These are phyloP conservation scores for Mnemiopsis leidyi DNA, from an alignment of 37 sponge, comb jelly and placozoan species.

Conservation along the genomic window DNA sequence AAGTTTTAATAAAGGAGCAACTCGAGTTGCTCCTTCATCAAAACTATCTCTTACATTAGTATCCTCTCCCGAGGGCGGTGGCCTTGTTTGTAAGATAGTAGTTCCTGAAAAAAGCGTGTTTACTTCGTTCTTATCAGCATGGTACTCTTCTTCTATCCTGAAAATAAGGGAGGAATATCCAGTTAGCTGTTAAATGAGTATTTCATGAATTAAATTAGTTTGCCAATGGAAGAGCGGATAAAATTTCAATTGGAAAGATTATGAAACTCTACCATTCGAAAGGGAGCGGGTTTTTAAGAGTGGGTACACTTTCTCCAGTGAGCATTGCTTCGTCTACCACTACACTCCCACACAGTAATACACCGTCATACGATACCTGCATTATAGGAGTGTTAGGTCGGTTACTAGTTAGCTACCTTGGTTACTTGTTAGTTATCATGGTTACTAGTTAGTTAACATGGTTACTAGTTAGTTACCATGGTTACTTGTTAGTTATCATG, in stretches of 20 bases:
- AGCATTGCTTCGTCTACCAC: constrained; percentile 1
- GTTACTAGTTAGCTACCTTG: too few species aligned
- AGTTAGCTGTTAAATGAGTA: too few species aligned
- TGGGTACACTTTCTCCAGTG: constrained; percentile 2
- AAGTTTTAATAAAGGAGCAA: too few species aligned
- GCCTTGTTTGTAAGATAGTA: not conserved
- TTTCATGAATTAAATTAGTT: too few species aligned
- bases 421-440: too few species aligned
- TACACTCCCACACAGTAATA: not conserved
- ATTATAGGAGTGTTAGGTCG: not conserved
- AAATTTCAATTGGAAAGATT: too few species aligned
- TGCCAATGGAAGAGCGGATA: too few species aligned
- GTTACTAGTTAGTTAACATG: too few species aligned
- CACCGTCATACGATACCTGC: not conserved
- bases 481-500: too few species aligned
- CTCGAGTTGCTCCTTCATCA: too few species aligned
- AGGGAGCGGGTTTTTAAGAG: not conserved
- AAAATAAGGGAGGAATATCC: not conserved
- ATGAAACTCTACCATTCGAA: too few species aligned
- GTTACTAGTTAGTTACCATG: too few species aligned
- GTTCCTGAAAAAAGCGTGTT: constrained; percentile 25
- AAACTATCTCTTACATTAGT: not conserved
- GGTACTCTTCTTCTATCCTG: not conserved
- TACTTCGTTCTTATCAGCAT: not conserved
- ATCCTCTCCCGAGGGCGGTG: not conserved